phyloP scores from a whole-genome alignment of 1,140 invertebrate genomes.

The Neoseiulus cucumeris region DNA sequence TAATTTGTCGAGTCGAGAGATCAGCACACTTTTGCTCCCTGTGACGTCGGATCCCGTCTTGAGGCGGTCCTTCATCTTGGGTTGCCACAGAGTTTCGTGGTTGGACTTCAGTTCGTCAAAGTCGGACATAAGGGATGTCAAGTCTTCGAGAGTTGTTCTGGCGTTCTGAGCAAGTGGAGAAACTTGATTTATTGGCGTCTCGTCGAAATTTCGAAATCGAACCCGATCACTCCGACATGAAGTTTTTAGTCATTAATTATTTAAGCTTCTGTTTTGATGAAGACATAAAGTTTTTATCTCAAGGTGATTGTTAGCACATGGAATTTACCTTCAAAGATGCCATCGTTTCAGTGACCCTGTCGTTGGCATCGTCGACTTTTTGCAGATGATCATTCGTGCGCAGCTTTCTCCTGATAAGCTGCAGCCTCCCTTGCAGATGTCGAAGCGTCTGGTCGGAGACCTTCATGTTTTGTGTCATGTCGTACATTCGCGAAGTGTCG shows the following conservation, averaged over 20 bases:
- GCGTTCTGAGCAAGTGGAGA: background rate
- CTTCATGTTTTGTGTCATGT: background rate
- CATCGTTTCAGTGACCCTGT: background rate
- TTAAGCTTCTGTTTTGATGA: background rate
- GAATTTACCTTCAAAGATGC: background rate
- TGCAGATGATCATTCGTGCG: background rate
- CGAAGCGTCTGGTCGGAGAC: background rate
- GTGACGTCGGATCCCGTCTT: background rate
- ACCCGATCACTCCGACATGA: too few relatives aligned
- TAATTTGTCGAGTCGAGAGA: constrained; percentile 11
- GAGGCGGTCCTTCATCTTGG: constrained; percentile 6
- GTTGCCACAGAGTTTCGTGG: constrained; percentile 1
- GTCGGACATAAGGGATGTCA: constrained; percentile 7
- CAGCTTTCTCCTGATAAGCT: constrained; percentile 7
- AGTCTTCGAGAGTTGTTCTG: background rate
- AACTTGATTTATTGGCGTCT: too few relatives aligned
- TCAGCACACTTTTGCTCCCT: constrained; percentile 2
- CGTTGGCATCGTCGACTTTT: background rate
- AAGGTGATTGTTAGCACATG: background rate
- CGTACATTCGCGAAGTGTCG: constrained; percentile 1
- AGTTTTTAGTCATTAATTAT: too few relatives aligned
- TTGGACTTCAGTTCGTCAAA: background rate
- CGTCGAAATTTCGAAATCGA: too few relatives aligned
- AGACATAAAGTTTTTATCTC: background rate
- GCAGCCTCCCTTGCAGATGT: constrained; percentile 5